Conservation (phyloP, 2,888 invertebrate genomes). For the Chloroclysta siterata region DNA sequence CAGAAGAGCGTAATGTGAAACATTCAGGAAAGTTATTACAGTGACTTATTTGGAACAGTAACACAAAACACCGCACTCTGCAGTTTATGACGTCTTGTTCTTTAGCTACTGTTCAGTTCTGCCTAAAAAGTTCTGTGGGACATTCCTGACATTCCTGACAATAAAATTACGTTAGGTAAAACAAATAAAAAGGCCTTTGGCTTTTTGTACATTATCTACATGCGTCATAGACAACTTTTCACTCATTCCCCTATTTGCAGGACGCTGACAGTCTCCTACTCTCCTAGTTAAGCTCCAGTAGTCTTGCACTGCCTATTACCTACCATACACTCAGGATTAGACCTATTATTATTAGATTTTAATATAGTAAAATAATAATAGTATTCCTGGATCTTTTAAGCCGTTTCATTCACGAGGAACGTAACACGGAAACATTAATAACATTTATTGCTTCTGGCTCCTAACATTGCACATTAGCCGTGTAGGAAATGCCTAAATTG, state of each 20-base stretch:
- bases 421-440: neutral
- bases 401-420: neutral
- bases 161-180: neutral
- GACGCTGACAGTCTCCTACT: too few species aligned
- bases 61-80: constrained; percentile 33
- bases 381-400: neutral
- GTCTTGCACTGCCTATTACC: too few species aligned
- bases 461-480: constrained; percentile 21
- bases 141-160: neutral
- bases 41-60: constrained; percentile 14
- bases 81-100: constrained; percentile 17
- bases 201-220: too few species aligned
- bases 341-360: too few species aligned
- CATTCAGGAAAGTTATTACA: constrained; percentile 20
- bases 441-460: constrained; percentile 13
- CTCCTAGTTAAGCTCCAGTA: too few species aligned
- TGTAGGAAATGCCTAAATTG: constrained; percentile 61
- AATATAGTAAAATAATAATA: neutral
- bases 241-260: too few species aligned
- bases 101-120: constrained; percentile 1
- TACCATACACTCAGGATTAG: too few species aligned
- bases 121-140: neutral
- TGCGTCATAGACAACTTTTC: too few species aligned
- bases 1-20: constrained; percentile 22
- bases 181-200: too few species aligned